These are phyloP conservation scores for Torymus aiolomorphi DNA, from an alignment of 2,888 invertebrate species.

Conservation along the genomic window DNA sequence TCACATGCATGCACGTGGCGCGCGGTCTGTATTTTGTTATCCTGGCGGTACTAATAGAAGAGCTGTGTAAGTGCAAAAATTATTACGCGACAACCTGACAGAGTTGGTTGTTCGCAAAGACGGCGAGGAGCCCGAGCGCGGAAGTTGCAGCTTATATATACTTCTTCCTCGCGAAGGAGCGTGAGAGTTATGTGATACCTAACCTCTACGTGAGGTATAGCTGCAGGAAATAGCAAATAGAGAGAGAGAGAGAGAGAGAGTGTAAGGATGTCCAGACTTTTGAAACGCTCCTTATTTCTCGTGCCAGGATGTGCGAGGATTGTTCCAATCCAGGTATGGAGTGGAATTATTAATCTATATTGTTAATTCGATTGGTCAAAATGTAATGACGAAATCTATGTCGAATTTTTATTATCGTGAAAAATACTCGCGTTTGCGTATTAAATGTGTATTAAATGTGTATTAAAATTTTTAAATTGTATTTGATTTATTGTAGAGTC, in stretches of 20 bases:
- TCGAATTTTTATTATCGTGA: background rate
- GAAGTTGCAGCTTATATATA: too few species aligned
- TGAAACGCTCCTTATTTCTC: slow-evolving; percentile 41
- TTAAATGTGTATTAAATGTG: background rate
- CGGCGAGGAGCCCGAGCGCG: too few species aligned
- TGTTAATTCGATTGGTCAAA: too few species aligned
- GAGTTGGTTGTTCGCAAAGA: too few species aligned
- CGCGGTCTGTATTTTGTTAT: too few species aligned
- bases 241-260: too few species aligned
- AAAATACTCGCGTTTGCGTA: background rate
- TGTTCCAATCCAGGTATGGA: slow-evolving; percentile 14
- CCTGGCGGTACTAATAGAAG: too few species aligned
- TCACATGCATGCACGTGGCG: too few species aligned
- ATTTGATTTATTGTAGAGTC: slow-evolving; percentile 44
- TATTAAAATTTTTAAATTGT: slow-evolving; percentile 6
- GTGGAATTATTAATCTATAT: background rate
- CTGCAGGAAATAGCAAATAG: background rate
- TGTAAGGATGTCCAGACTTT: slow-evolving; percentile 38
- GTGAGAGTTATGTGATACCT: slow-evolving; percentile 4
- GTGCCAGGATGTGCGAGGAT: slow-evolving; percentile 29
- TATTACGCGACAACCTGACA: too few species aligned
- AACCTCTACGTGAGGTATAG: background rate
- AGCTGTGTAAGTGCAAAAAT: background rate
- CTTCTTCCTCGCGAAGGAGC: too few species aligned
- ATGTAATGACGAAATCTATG: too few species aligned